Evolutionary conservation across 2,113 vertebrate species (phyloP).

Genomic region (Tachycineta bicolor): DNA sequence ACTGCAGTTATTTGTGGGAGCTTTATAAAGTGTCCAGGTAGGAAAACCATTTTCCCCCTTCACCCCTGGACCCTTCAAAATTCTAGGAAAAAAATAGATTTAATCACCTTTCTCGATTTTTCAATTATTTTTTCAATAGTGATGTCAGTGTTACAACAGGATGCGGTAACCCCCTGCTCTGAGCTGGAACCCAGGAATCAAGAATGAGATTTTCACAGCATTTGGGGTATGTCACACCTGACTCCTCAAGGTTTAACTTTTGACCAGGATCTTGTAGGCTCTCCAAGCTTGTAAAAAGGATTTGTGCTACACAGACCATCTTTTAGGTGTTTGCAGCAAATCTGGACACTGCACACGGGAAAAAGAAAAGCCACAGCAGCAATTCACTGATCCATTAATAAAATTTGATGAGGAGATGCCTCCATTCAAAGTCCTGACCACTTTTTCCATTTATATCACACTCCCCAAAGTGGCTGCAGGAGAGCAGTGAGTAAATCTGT

Average conservation of each 20-base stretch:
- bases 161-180: accelerated
- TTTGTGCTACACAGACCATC: not conserved
- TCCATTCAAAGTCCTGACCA: not conserved
- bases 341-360: not conserved
- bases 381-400: not conserved
- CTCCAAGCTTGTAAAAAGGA: not conserved
- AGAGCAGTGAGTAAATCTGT: not conserved
- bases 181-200: not conserved
- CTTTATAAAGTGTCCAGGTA: not conserved
- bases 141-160: not conserved
- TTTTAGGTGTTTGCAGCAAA: not conserved
- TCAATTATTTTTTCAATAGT: not conserved
- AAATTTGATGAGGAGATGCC: not conserved
- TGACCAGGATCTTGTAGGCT: not conserved
- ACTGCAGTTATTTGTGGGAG: not conserved
- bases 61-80: not conserved
- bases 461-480: not conserved
- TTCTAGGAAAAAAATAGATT: not conserved
- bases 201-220: not conserved
- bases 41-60: not conserved
- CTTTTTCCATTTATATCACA: not conserved
- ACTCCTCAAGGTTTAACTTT: not conserved
- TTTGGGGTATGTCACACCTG: not conserved
- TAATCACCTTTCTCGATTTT: not conserved
- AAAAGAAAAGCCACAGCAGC: not conserved